Percentiles rank a stretch among this genome's conserved stretches.
Evolutionary conservation across 2,888 invertebrate genomes (phyloP).

Genomic region (Perdita meconis): DNA sequence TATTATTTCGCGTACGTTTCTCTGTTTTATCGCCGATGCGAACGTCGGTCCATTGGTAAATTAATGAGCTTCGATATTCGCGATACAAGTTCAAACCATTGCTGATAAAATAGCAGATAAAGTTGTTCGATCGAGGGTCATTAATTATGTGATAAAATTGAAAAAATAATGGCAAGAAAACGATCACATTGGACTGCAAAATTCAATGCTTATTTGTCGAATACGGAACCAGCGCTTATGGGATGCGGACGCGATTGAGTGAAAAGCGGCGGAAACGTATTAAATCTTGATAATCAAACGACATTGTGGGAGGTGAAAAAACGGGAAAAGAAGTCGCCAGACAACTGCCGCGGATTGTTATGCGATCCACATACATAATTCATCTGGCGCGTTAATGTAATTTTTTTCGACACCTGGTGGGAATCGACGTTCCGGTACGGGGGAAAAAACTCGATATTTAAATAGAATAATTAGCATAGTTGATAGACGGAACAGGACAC

Average conservation of each 20-base stretch:
- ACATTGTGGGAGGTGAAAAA: neutral
- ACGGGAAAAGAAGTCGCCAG: neutral
- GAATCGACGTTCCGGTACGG: constrained; percentile 25
- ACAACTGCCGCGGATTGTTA: constrained; percentile 22
- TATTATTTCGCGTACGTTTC: constrained; percentile 18
- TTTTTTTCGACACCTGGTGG: constrained; percentile 13
- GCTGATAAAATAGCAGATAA: too few relatives aligned
- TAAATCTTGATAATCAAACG: neutral
- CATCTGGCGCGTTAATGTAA: constrained; percentile 26
- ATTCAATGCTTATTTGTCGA: neutral
- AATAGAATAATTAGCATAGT: constrained; percentile 72
- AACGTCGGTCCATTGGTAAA: neutral
- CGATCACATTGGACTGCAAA: constrained; percentile 3
- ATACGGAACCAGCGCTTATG: neutral
- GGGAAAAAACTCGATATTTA: constrained; percentile 63
- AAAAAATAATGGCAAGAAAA: neutral
- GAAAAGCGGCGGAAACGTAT: constrained; percentile 10
- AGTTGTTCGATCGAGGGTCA: neutral
- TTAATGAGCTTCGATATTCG: constrained; percentile 12
- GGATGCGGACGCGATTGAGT: neutral
- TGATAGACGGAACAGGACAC: constrained; percentile 29
- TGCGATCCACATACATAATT: constrained; percentile 39
- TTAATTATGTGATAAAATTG: neutral
- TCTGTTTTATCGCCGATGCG: neutral
- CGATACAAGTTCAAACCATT: constrained; percentile 12